These are phyloP conservation scores for Entomyzon cyanotis DNA, from an alignment of 2,113 vertebrate genomes.

Conservation along the genomic window DNA sequence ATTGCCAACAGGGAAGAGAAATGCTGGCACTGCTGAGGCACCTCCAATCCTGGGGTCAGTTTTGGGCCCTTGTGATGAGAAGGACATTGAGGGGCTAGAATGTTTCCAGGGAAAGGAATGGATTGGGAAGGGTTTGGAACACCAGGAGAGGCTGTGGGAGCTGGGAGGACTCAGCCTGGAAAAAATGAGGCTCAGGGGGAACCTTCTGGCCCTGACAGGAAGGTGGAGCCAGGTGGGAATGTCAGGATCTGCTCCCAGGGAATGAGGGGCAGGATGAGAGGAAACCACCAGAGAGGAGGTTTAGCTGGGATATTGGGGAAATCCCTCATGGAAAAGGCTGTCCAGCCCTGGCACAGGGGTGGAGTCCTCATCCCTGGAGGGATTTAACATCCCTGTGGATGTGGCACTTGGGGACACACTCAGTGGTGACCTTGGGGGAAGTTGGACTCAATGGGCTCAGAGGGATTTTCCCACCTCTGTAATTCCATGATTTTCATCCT, in stretches of 20 bases:
- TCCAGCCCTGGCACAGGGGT: not conserved
- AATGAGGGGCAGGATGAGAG: not conserved
- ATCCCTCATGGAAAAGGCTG: not conserved
- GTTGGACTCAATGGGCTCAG: not conserved
- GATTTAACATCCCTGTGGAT: not conserved
- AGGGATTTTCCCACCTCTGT: not conserved
- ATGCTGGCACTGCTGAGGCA: not conserved
- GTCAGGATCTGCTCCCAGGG: not conserved
- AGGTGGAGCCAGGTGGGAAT: not conserved
- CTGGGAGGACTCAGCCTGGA: not conserved
- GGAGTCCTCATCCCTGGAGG: not conserved
- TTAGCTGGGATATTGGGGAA: not conserved
- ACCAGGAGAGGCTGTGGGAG: not conserved
- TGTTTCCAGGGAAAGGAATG: not conserved
- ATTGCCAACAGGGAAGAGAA: not conserved
- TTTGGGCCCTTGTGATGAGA: not conserved
- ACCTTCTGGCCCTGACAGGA: not conserved
- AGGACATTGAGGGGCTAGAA: not conserved
- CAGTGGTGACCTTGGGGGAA: not conserved
- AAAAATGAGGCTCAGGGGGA: not conserved
- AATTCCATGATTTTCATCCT: not conserved
- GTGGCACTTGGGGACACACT: accelerated
- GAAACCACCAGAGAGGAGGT: not conserved
- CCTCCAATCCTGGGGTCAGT: not conserved
- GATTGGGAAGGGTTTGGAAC: not conserved